These are phyloP conservation scores for Sorex maritimensis DNA, from an alignment of 2,797 vertebrate genomes.

Conservation along the genomic window DNA sequence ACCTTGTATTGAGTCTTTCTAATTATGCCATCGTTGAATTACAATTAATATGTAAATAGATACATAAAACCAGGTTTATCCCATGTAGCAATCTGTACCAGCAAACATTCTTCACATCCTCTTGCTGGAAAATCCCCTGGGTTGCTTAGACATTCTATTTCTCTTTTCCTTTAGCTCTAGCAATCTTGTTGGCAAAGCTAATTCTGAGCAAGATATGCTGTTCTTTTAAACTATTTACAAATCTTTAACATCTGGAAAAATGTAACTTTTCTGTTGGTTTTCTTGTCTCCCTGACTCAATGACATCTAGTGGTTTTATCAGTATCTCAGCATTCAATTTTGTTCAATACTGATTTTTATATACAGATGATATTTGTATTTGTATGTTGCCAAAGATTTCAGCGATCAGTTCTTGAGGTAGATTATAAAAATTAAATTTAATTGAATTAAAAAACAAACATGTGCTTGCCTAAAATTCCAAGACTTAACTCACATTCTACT, in stretches of 20 bases:
- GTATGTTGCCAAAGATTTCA: not conserved
- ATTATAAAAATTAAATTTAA: too few relatives aligned
- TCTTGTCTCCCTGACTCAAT: not conserved
- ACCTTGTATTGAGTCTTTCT: conserved; percentile 80
- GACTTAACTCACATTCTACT: not conserved
- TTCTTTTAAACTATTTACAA: conserved; percentile 33
- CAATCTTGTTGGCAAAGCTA: conserved; percentile 42
- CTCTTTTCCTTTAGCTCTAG: conserved; percentile 44
- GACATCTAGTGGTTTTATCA: not conserved
- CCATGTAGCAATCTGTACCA: conserved; percentile 80
- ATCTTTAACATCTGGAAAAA: conserved; percentile 63
- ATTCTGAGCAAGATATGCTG: not conserved
- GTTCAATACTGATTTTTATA: not conserved
- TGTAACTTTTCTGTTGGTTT: not conserved
- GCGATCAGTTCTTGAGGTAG: not conserved
- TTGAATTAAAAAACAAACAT: not conserved
- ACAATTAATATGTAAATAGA: conserved; percentile 90
- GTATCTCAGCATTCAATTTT: not conserved
- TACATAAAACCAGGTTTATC: conserved; percentile 87
- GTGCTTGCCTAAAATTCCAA: not conserved
- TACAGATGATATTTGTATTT: not conserved
- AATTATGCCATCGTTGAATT: conserved; percentile 88
- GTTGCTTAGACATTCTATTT: conserved; percentile 43
- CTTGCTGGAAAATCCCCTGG: conserved; percentile 74
- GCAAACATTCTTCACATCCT: conserved; percentile 79